Evolutionary conservation across 2,797 vertebrate genomes (phyloP).

Genomic region (Tragopan temminckii): DNA sequence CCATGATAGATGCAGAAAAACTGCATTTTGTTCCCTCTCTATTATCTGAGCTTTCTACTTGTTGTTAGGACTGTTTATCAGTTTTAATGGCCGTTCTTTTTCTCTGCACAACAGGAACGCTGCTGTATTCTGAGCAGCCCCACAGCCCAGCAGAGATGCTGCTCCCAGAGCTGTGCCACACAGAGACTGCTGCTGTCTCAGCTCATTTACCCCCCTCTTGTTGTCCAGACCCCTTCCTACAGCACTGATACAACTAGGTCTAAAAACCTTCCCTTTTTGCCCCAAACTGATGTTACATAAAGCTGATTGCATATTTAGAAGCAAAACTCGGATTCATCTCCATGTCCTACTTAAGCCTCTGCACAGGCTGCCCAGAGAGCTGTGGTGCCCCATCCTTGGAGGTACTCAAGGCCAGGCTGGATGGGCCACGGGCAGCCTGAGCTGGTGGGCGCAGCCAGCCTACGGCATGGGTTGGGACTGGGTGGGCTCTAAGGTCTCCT

Average conservation of each 20-base stretch:
- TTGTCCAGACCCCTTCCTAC: not conserved
- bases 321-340: not conserved
- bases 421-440: too few relatives aligned
- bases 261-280: not conserved
- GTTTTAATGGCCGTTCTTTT: slow-evolving; percentile 37
- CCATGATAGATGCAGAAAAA: not conserved
- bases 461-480: too few relatives aligned
- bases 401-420: too few relatives aligned
- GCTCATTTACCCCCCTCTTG: not conserved
- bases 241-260: not conserved
- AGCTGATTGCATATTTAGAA: not conserved
- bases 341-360: not conserved
- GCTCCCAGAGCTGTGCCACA: not conserved
- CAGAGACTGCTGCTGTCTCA: not conserved
- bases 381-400: too few relatives aligned
- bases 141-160: not conserved
- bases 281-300: not conserved
- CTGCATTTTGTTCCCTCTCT: rapidly evolving
- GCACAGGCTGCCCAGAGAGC: too few relatives aligned
- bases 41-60: slow-evolving; percentile 35
- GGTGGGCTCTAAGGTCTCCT: too few relatives aligned
- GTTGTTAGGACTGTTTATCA: slow-evolving; percentile 15
- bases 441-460: too few relatives aligned
- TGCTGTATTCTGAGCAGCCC: not conserved
- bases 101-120: not conserved